These are phyloP conservation scores for Sebastiscus albofasciatus DNA, from an alignment of 2,797 vertebrate species.

Conservation along the genomic window DNA sequence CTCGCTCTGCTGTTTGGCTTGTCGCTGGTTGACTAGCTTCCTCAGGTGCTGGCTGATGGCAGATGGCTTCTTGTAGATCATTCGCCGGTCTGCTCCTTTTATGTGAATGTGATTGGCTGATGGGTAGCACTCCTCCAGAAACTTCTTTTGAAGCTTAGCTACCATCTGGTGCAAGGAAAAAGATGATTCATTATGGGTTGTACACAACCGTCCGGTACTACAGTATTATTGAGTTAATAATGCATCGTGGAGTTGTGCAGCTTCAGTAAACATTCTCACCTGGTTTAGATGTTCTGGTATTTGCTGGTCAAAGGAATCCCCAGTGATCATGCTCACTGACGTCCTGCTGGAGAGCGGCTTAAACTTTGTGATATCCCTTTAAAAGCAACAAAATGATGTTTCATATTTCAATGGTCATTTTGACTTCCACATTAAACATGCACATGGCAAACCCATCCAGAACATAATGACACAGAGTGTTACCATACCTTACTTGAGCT, in stretches of 20 bases:
- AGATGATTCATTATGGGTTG: slow-evolving; percentile 41
- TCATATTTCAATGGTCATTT: not conserved
- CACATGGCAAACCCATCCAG: not conserved
- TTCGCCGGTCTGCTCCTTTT: slow-evolving; percentile 82
- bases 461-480: not conserved
- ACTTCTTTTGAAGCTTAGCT: slow-evolving; percentile 82
- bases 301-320: slow-evolving; percentile 81
- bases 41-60: slow-evolving; percentile 84
- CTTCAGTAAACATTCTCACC: slow-evolving; percentile 63
- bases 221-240: slow-evolving; percentile 40
- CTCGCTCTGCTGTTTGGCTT: slow-evolving; percentile 78
- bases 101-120: slow-evolving; percentile 83
- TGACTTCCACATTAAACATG: not conserved
- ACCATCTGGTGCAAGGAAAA: slow-evolving; percentile 80
- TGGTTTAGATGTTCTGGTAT: slow-evolving; percentile 83
- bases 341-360: slow-evolving; percentile 84
- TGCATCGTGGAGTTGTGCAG: slow-evolving; percentile 6
- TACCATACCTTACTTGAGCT: slow-evolving; percentile 84
- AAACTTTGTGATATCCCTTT: slow-evolving; percentile 84
- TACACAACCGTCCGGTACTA: slow-evolving; percentile 16
- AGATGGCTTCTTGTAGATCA: slow-evolving; percentile 86
- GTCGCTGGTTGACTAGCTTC: slow-evolving; percentile 82
- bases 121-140: slow-evolving; percentile 83
- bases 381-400: slow-evolving; percentile 1
- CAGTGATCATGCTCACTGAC: slow-evolving; percentile 82